Conservation (phyloP, 2,797 vertebrate species). For the Chelon labrosus region DNA sequence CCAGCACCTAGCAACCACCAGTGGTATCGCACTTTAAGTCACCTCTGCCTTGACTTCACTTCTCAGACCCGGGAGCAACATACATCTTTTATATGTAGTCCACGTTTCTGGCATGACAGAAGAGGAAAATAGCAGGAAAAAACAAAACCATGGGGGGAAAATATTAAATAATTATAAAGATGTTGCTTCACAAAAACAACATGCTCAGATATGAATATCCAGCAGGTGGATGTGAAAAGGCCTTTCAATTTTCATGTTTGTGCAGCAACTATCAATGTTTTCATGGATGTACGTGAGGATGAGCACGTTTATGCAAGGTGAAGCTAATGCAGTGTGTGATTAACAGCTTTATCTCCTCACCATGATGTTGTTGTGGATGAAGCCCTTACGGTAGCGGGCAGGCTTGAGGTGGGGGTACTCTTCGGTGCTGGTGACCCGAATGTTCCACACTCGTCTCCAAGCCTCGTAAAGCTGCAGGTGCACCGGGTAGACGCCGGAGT, state of each 20-base stretch:
- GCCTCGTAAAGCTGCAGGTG: constrained; percentile 96
- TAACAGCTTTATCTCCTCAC: constrained; percentile 79
- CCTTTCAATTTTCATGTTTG: constrained; percentile 11
- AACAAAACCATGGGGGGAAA: not conserved
- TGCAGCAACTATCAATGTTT: constrained; percentile 37
- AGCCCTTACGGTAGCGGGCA: constrained; percentile 95
- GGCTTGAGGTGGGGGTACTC: constrained; percentile 98
- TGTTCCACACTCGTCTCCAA: constrained; percentile 96
- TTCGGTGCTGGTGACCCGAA: constrained; percentile 96
- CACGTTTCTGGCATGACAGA: too few relatives aligned
- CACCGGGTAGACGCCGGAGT: constrained; percentile 97
- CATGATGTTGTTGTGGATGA: constrained; percentile 96
- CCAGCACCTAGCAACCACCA: too few relatives aligned
- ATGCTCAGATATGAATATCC: constrained; percentile 17
- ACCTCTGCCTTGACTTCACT: too few relatives aligned
- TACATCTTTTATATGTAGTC: too few relatives aligned
- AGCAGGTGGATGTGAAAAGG: constrained; percentile 1
- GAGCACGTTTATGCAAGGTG: too few relatives aligned
- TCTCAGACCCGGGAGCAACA: too few relatives aligned
- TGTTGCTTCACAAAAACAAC: not conserved
- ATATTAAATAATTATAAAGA: constrained; percentile 4
- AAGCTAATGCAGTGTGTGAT: not conserved
- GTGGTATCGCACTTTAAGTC: too few relatives aligned
- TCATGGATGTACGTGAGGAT: not conserved
- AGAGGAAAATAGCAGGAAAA: constrained; percentile 1